Percentiles rank a stretch among this genome's conserved stretches.
phyloP scores from a whole-genome alignment of 2,888 invertebrate genomes.

The Spisula subtruncata region DNA sequence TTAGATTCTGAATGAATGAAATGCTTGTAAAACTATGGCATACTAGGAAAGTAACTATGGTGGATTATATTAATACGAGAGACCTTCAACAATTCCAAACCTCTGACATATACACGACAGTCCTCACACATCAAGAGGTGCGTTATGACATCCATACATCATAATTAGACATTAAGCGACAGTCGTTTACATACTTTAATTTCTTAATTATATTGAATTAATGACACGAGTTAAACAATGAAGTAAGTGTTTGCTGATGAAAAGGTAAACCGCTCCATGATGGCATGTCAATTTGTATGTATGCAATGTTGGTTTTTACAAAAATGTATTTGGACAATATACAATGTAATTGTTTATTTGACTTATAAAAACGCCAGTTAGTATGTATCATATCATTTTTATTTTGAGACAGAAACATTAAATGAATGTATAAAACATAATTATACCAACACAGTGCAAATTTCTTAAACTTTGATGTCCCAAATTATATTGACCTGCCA shows the following conservation, averaged over 20 bases:
- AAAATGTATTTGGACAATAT: not conserved
- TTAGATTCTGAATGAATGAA: too few species aligned
- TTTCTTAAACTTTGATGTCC: not conserved
- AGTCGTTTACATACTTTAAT: not conserved
- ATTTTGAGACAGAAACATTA: not conserved
- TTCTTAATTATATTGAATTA: slow-evolving; percentile 17
- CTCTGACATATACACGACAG: too few species aligned
- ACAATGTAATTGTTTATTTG: not conserved
- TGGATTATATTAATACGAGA: too few species aligned
- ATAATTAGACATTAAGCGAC: not conserved
- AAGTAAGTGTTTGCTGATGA: not conserved
- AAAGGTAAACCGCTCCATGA: not conserved
- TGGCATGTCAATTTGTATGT: not conserved
- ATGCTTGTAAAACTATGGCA: too few species aligned
- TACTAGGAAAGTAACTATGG: too few species aligned
- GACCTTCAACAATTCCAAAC: too few species aligned
- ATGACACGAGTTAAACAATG: slow-evolving; percentile 25
- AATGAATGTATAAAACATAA: not conserved
- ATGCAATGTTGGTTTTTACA: not conserved
- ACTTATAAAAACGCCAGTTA: not conserved
- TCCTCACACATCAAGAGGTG: not conserved
- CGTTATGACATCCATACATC: not conserved
- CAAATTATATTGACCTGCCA: too few species aligned
- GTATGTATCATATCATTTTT: not conserved
- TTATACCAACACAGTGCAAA: not conserved